A percentile compares a stretch with the other conserved stretches of the same genome.
Conservation (phyloP, 2,888 invertebrate species). For the Noctua pronuba region DNA sequence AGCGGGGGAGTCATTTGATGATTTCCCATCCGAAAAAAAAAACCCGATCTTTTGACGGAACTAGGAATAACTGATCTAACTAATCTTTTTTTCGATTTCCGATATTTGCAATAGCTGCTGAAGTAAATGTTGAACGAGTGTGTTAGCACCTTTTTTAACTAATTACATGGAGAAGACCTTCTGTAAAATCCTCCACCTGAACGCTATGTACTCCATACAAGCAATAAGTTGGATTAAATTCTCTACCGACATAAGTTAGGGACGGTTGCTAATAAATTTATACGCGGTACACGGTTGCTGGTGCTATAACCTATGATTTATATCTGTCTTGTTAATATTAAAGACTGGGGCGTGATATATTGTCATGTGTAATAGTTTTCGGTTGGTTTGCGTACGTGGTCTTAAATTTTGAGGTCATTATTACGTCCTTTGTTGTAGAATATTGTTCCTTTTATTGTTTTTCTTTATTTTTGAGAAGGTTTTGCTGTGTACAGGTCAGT, state of each 20-base stretch:
- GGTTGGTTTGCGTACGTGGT: background rate
- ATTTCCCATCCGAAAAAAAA: no score
- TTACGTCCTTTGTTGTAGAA: background rate
- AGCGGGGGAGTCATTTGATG: no score
- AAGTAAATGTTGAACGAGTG: no score
- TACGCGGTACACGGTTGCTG: conserved; percentile 65
- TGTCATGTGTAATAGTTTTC: conserved; percentile 34
- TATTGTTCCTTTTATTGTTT: background rate
- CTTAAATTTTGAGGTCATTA: background rate
- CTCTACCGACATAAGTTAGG: conserved; percentile 68
- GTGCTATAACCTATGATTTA: conserved; percentile 69
- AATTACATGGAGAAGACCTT: background rate
- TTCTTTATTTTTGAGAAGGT: background rate
- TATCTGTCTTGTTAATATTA: conserved; percentile 65
- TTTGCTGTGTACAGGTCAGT: no score
- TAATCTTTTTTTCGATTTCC: no score
- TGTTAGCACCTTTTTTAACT: background rate
- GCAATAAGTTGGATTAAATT: conserved; percentile 78
- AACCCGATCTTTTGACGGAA: no score
- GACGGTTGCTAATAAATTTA: conserved; percentile 71
- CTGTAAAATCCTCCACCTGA: background rate
- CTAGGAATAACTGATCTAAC: no score
- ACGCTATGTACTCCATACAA: conserved; percentile 60
- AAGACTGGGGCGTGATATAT: conserved; percentile 61
- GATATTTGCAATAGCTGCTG: no score